Base-by-base conservation (phyloP, 2,888 invertebrate genomes). In the Euphydryas editha region DNA sequence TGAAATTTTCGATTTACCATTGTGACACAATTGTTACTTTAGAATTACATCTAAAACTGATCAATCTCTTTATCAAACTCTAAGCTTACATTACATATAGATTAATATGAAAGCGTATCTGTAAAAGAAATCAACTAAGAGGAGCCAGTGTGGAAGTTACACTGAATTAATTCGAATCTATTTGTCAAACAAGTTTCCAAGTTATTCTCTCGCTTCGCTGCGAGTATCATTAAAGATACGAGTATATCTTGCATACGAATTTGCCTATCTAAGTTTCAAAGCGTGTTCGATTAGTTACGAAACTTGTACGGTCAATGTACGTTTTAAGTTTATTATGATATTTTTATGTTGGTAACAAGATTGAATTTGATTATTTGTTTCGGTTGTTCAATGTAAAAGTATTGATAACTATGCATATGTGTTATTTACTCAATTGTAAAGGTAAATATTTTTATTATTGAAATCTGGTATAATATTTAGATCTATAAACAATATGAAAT, bases 141-240 rank as follows among this genome's bases (percentile, higher is more conserved):
- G 47, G 24, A 39, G 47, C 47, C 51, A 51, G 24, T 49, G 8
- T 37, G 13, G 37, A 21, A 58, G 47, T 37, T 62, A 46, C 39
- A 58, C 61, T 47, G 42, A 68, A 73, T 72, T 73, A 71, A 72
- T 73, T 72, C 73, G 62, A 67, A 60, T 71, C 70, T 72, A 71
- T 75, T 71, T 72, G 68, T 71, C 68, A 70, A 72, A 69, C 72
- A 61, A 67, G 67, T 65, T 62, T 62, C 61, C 39, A 57, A 56
- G 39, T 39, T 11, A 65, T 62, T 68, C 51, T 39, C 61, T 59
- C 64, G 61, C 66, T 65, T 71, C 54, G 11, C 51, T 47, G 55
- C 59, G 39, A 47, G 49, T 62, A 49, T 67, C 47, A 64, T 67
- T 65, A 37, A 57, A 68, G 7, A 15, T 68, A n/a, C n/a, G n/a